Percentiles rank a stretch among this genome's conserved stretches.
These are phyloP conservation scores for Brachirus orientalis DNA, from an alignment of 2,113 vertebrate species.

Conservation along the genomic window DNA sequence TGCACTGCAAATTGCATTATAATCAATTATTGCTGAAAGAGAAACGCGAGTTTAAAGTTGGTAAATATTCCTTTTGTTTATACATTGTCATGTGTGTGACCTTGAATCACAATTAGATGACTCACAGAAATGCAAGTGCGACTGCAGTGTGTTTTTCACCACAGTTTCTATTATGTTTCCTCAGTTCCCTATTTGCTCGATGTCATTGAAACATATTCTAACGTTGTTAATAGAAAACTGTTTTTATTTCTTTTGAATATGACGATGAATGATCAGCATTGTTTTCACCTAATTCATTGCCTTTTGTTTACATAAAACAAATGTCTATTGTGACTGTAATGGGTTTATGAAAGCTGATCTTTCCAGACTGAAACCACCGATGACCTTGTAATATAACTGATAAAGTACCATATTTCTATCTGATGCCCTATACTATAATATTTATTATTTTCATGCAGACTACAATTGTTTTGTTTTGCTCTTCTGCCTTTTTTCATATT, in stretches of 20 bases:
- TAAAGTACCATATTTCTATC: neutral
- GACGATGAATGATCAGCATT: neutral
- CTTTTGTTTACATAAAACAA: constrained; percentile 3
- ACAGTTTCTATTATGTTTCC: neutral
- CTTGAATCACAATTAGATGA: constrained; percentile 44
- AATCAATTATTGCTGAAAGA: constrained; percentile 48
- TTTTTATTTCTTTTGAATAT: neutral
- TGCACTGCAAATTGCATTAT: constrained; percentile 38
- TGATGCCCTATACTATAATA: neutral
- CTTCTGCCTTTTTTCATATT: neutral
- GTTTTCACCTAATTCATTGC: neutral
- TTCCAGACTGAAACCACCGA: neutral
- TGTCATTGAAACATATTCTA: neutral
- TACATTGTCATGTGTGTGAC: constrained; percentile 31
- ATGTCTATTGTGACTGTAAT: neutral
- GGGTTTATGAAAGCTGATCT: constrained; percentile 1
- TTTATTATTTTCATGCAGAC: neutral
- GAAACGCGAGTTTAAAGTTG: constrained; percentile 30
- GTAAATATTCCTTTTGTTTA: constrained; percentile 43
- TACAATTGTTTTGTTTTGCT: neutral
- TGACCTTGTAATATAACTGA: neutral
- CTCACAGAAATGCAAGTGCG: constrained; percentile 17
- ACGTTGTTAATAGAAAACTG: neutral
- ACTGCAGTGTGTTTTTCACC: constrained; percentile 10
- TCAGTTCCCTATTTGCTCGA: constrained; percentile 1